phyloP scores from a whole-genome alignment of 1,140 invertebrate species.

The Drosophila tropicalis region DNA sequence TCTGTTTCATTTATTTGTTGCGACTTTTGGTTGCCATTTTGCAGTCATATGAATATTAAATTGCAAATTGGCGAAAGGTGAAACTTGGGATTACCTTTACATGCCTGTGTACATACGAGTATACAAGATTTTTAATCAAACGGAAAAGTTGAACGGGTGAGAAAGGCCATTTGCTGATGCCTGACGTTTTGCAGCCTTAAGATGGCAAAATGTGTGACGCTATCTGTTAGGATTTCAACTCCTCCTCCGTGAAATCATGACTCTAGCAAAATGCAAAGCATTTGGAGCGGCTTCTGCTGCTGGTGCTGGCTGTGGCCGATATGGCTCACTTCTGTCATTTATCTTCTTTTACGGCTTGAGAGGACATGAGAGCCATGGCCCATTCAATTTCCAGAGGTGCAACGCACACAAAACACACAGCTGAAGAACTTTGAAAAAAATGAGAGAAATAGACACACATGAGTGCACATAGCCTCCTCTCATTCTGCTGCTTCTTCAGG shows the following conservation, averaged over 20 bases:
- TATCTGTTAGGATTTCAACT: not conserved
- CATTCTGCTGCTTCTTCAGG: not conserved
- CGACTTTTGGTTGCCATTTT: slow-evolving; percentile 47
- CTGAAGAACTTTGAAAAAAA: not conserved
- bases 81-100: slow-evolving; percentile 27
- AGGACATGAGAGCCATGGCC: slow-evolving; percentile 45
- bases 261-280: slow-evolving; percentile 59
- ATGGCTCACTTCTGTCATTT: slow-evolving; percentile 79
- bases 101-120: slow-evolving; percentile 53
- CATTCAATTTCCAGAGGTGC: slow-evolving; percentile 74
- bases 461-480: slow-evolving; percentile 40
- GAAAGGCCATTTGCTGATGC: slow-evolving; percentile 24
- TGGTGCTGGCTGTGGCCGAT: slow-evolving; percentile 60
- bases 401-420: slow-evolving; percentile 54
- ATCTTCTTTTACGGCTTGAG: slow-evolving; percentile 74
- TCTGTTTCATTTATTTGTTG: slow-evolving; percentile 49
- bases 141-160: slow-evolving; percentile 57
- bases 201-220: slow-evolving; percentile 60
- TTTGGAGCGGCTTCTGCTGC: slow-evolving; percentile 43
- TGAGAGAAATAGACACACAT: slow-evolving; percentile 6
- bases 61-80: slow-evolving; percentile 22
- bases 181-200: slow-evolving; percentile 69
- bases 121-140: slow-evolving; percentile 68
- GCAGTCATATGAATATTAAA: slow-evolving; percentile 71
- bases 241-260: not conserved